A percentile compares a stretch with the other conserved stretches of the same genome.
Evolutionary conservation across 2,797 vertebrate species (phyloP).

Genomic region (Typhlichthys subterraneus): DNA sequence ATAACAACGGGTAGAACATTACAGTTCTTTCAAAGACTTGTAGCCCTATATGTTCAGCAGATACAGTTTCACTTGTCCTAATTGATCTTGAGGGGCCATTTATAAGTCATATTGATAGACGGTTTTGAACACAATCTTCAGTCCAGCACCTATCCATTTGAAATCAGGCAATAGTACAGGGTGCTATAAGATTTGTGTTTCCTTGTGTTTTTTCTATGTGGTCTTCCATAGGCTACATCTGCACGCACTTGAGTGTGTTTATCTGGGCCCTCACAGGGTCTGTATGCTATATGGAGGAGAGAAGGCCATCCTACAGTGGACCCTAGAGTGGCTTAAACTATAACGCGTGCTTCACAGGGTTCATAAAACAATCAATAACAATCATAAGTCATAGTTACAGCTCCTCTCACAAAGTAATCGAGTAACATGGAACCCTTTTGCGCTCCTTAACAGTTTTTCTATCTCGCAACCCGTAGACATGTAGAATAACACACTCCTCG

Average conservation of each 20-base stretch:
- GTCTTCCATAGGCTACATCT: conserved; percentile 32
- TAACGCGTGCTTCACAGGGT: conserved; percentile 50
- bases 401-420: conserved; percentile 50
- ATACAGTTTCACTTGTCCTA: conserved; percentile 22
- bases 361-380: conserved; percentile 77
- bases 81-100: conserved; percentile 24
- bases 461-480: conserved; percentile 32
- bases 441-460: conserved; percentile 6
- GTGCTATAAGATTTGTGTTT: neutral
- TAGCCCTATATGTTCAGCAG: neutral
- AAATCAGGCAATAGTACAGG: too few species aligned
- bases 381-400: conserved; percentile 67
- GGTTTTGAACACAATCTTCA: conserved; percentile 15
- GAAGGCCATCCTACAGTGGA: conserved; percentile 38
- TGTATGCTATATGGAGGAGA: conserved; percentile 19
- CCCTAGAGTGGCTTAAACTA: conserved; percentile 66
- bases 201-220: neutral
- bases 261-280: conserved; percentile 44
- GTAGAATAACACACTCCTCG: conserved; percentile 30
- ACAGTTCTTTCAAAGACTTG: neutral
- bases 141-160: neutral
- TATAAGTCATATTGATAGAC: conserved; percentile 3
- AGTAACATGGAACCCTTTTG: conserved; percentile 44
- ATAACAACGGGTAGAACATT: neutral
- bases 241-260: conserved; percentile 12